Conservation (phyloP, 2,797 vertebrate genomes). For the Sebastes hubbsi region DNA sequence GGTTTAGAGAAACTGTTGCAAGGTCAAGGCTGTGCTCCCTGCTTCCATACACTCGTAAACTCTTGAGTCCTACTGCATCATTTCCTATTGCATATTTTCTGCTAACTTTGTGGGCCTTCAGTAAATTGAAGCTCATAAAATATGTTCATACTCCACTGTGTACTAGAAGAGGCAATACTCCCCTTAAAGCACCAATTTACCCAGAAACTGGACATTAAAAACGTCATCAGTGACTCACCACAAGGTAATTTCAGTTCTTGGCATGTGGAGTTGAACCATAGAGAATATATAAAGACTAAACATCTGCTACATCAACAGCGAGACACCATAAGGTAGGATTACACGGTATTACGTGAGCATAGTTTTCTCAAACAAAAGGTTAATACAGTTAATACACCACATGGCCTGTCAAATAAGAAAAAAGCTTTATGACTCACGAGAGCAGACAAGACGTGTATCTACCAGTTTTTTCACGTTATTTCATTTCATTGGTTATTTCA, state of each 20-base stretch:
- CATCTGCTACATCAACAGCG: slow-evolving; percentile 43
- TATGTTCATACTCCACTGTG: slow-evolving; percentile 7
- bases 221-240: slow-evolving; percentile 17
- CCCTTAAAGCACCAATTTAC: slow-evolving; percentile 27
- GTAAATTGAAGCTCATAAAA: slow-evolving; percentile 34
- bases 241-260: slow-evolving; percentile 10
- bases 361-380: slow-evolving; percentile 50
- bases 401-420: slow-evolving; percentile 30
- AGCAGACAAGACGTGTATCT: slow-evolving; percentile 21
- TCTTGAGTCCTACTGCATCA: not conserved
- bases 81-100: slow-evolving; percentile 25
- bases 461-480: slow-evolving; percentile 26
- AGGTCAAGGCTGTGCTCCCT: slow-evolving; percentile 6
- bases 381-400: slow-evolving; percentile 42
- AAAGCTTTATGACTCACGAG: slow-evolving; percentile 25
- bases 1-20: not conserved
- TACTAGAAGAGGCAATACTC: slow-evolving; percentile 27
- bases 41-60: not conserved
- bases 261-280: slow-evolving; percentile 4
- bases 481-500: slow-evolving; percentile 1
- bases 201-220: slow-evolving; percentile 27
- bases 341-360: slow-evolving; percentile 40
- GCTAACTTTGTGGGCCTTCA: slow-evolving; percentile 2
- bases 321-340: slow-evolving; percentile 36
- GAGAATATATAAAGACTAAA: slow-evolving; percentile 16